Base-by-base conservation (phyloP, 2,888 invertebrate species). In the Eristalinus sepulchralis region DNA sequence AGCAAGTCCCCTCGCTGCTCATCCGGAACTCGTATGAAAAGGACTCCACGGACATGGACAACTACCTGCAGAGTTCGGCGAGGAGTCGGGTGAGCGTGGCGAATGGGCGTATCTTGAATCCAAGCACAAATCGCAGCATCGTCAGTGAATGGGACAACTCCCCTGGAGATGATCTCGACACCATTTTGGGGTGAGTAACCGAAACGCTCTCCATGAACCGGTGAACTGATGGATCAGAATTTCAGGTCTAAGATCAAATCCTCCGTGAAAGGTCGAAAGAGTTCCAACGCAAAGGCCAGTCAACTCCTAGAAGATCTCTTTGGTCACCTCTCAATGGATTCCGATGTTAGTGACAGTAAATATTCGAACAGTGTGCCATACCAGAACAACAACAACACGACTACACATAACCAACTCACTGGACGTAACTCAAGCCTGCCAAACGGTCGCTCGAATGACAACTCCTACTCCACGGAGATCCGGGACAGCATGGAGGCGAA, bases 111-210 rank as follows among this genome's bases (percentile, higher is more conserved):
- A 36, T 71, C 22, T 34, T 36, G 17, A 72, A 85, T 10, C 82
- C 82, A 0, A 34, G 17, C 34, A 86, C 66, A 31, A 60, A 83
- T 39, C 62, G 73, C 11, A 83, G 73, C 34, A n/a, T 82, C 1
- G 67, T 71, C 0, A 68, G 73, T 34, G 70, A 66, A 10, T 86
- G 86, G 86, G 86, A 79, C 20, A 83, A 36, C 39, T 27, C 66
- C 6, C 20, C 78, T 66, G 94, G 94, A 34, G 95, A 96, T 89
- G 95, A 96, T 88, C 95, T 96, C 89, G 95, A 95, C 5, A 95
- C 95, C 89, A 95, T 96, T 88, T 93, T 96, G 88, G 96, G 96
- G 96, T 96, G 91, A 91, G 93, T 91, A n/a, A 17, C 1, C 10
- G n/a, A 0, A 36, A 5, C 24, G 20, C 11, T 0, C 31, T 31